Evolutionary conservation across 1,140 invertebrate genomes (phyloP).

Genomic region (Hydropsyche tenuis): DNA sequence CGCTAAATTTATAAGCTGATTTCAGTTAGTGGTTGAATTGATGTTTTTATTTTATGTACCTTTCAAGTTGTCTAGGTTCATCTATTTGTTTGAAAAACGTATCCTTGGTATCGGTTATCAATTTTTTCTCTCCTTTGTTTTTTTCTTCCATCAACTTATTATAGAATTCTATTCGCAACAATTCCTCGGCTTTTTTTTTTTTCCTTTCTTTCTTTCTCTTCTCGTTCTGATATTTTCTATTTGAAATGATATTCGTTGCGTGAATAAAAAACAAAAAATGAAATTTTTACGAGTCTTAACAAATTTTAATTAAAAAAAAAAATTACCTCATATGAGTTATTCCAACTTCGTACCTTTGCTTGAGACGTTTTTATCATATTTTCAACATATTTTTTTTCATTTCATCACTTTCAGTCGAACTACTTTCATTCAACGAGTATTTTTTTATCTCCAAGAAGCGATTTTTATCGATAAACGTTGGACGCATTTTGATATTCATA

Average conservation of each 20-base stretch:
- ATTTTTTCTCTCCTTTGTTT: constrained; percentile 54
- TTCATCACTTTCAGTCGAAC: constrained; percentile 34
- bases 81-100: constrained; percentile 60
- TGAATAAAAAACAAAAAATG: not conserved
- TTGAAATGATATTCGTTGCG: constrained; percentile 7
- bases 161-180: constrained; percentile 57
- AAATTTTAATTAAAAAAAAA: not conserved
- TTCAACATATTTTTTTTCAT: constrained; percentile 50
- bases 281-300: not conserved
- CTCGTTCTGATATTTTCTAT: constrained; percentile 59
- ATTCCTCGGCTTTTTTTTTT: constrained; percentile 54
- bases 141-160: constrained; percentile 54
- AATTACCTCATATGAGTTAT: constrained; percentile 59
- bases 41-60: constrained; percentile 49
- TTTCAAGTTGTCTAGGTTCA: constrained; percentile 56
- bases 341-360: constrained; percentile 57
- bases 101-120: constrained; percentile 57
- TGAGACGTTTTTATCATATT: constrained; percentile 53
- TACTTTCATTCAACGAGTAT: not conserved
- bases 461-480: not conserved
- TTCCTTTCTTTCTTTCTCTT: constrained; percentile 56
- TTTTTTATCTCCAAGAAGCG: not conserved
- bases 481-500: too few species aligned
- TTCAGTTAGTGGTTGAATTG: not conserved
- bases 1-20: constrained; percentile 10